Evolutionary conservation across 2,113 vertebrate genomes (phyloP).

Genomic region (Colinus virginianus): DNA sequence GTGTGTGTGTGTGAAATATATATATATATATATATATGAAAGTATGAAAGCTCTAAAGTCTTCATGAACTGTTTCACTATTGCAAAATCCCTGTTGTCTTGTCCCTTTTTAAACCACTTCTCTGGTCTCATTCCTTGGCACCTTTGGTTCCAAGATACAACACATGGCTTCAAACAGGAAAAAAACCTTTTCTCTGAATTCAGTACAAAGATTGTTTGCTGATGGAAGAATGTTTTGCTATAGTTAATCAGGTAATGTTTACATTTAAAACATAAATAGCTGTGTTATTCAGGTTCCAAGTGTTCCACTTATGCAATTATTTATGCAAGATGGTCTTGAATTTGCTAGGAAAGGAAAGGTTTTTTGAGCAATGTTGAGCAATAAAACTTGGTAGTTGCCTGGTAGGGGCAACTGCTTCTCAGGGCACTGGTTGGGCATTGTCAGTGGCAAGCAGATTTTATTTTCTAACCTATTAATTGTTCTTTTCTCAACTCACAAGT

Average conservation of each 20-base stretch:
- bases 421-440: too few relatives aligned
- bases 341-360: neutral
- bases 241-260: neutral
- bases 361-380: too few relatives aligned
- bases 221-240: neutral
- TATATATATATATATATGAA: neutral
- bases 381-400: too few relatives aligned
- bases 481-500: too few relatives aligned
- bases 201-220: neutral
- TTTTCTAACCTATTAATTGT: too few relatives aligned
- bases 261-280: neutral
- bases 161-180: neutral
- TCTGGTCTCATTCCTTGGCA: neutral
- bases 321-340: neutral
- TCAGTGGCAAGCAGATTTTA: too few relatives aligned
- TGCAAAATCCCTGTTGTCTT: neutral
- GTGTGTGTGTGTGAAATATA: too few relatives aligned
- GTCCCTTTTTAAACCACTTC: neutral
- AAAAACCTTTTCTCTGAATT: neutral
- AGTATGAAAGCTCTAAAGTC: neutral
- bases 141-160: neutral
- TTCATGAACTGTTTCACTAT: neutral
- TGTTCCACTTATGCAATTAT: neutral
- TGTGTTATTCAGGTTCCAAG: neutral
- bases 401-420: too few relatives aligned